Base-by-base conservation (phyloP, 2,888 invertebrate genomes). In the Epinotia brunnichana region DNA sequence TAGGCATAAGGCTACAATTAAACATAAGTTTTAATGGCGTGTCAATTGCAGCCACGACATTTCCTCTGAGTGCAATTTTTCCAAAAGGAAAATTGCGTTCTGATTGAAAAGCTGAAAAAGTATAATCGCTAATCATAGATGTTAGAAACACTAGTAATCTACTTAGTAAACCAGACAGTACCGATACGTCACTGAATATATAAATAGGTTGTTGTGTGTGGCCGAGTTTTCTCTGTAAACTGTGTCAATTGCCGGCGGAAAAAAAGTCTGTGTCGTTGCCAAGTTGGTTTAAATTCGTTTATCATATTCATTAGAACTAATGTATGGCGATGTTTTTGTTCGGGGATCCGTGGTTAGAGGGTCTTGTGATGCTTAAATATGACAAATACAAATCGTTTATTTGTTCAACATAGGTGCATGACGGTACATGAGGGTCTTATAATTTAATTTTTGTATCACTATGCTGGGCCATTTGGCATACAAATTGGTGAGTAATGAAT, bases 191-290 rank as follows among this genome's bases (percentile, higher is more conserved):
- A 72, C 44, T 39, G 51, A 61, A 67, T 57, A 67, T 72, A 66
- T 71, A 56, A 62, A 72, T 72, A 72, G 68, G 61, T 61, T 35
- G 85, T 86, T 84, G 78, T 81, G 83, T 90, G 64, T 80, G 88
- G 78, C 90, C 90, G 89, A 83, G 77, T 86, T 83, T 82, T 81
- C 85, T 91, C 83, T 76, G 77, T 75, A 79, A 92, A 85, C 81
- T 81, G 85, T 91, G 91, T 92, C 92, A 92, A 91, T 91, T 90
- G 90, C 86, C 82, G 76, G 77, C 80, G 82, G 13, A 86, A 89
- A 87, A n/a, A 88, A 86, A 80, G 77, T 80, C 78, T 77, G 86
- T 82, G 80, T 79, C 76, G 85, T 81, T 90, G 91, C 90, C 91
- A 92, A 90, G 84, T 81, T 78, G 69, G 75, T 75, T 76, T 78